Base-by-base conservation (phyloP, 2,113 vertebrate species). In the Formicarius rufipectus region DNA sequence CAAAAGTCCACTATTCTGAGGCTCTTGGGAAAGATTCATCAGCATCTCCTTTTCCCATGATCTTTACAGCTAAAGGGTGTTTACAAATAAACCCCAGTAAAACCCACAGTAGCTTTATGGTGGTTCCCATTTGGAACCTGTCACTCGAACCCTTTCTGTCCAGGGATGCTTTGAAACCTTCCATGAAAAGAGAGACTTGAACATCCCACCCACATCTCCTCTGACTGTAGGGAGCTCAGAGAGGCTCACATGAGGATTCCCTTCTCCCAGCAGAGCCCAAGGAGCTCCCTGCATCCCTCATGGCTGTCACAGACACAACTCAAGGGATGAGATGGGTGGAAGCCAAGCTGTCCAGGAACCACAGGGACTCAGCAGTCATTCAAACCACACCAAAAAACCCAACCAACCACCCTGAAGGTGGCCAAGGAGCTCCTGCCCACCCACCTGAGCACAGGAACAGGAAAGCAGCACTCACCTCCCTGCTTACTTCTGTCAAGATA, bases 401-500 rank as follows among this genome's bases (percentile, higher is more conserved):
- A 14, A 2, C 13, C 78, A 66, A 20, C 3, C 62, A 52, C 53
- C 35, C 72, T 42, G 7, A n/a, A 13, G 71, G 24, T 45, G 37
- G 86, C n/a, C 3, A 2, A 64, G 60, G 80, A 91, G 85, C 31
- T 76, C 72, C 85, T 90, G 56, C 79, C 92, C 95, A 64, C 80
- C 83, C 74, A 23, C 76, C 80, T 87, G 74, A 44, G 58, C 67
- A 10, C 49, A 73, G 92, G 63, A 93, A 90, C 28, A 84, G 93
- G 74, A 96, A 80, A 94, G 95, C 94, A 91, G 92, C 97, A 98
- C 98, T 99, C 98, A 99, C 98, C 98, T 98, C 99, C 99, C 98
- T 99, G 99, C 85, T 99, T 99, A 98, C 98, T 99, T 95, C 98
- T 98, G 98, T 99, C 99, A 97, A 99, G 99, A 97, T 98, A 98